Percentiles rank a stretch among this genome's conserved stretches.
These are phyloP conservation scores for Phortica okadai DNA, from an alignment of 2,888 invertebrate genomes.

Conservation along the genomic window DNA sequence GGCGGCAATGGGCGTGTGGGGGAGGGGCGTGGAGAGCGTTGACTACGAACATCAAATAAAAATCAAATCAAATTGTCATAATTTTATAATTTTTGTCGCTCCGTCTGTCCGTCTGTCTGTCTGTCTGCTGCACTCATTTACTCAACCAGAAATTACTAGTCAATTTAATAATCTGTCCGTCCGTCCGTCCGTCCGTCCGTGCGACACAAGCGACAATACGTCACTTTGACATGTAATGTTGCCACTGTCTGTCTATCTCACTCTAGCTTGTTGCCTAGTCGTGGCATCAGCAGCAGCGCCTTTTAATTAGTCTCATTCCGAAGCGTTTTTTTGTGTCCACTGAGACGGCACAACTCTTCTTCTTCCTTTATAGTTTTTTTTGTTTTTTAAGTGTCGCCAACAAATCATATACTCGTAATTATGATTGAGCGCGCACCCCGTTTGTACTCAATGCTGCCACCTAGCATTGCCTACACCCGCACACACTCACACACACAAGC, in stretches of 20 bases:
- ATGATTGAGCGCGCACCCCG: slow-evolving; percentile 68
- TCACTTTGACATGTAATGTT: slow-evolving; percentile 59
- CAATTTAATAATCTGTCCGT: not conserved
- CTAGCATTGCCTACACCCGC: not conserved
- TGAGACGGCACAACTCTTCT: not conserved
- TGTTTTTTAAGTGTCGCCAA: slow-evolving; percentile 58
- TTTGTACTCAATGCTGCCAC: not conserved
- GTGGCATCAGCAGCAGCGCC: slow-evolving; percentile 33
- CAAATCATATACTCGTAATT: slow-evolving; percentile 71
- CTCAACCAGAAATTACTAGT: too few species aligned
- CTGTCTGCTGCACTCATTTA: not conserved
- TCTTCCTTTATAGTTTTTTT: slow-evolving; percentile 27
- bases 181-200: not conserved
- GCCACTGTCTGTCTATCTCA: slow-evolving; percentile 47
- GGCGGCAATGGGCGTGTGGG: too few species aligned
- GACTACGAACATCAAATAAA: slow-evolving; percentile 64
- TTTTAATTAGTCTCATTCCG: slow-evolving; percentile 59
- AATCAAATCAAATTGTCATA: slow-evolving; percentile 74
- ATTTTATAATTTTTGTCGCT: slow-evolving; percentile 53
- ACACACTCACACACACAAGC: not conserved
- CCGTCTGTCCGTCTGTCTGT: not conserved
- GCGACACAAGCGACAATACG: slow-evolving; percentile 72
- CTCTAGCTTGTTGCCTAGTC: too few species aligned
- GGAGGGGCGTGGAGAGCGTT: slow-evolving; percentile 33
- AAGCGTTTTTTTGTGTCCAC: not conserved